Conservation (phyloP, 1,140 invertebrate species). For the Magallana angulata region DNA sequence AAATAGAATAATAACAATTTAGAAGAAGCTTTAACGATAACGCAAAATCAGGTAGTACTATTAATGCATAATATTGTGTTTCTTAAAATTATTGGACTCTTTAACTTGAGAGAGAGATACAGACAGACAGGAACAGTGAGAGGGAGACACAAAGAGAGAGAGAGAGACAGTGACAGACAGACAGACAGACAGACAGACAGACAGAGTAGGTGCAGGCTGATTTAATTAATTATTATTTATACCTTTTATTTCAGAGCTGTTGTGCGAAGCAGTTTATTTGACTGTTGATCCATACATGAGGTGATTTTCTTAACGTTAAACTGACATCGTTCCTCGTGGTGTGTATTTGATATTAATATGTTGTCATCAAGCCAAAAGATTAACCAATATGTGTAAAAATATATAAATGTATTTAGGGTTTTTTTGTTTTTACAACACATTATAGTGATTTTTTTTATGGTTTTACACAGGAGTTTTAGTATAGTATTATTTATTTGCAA, state of each 20-base stretch:
- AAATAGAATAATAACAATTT: not conserved
- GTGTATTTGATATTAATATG: too few species aligned
- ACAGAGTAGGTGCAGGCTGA: not conserved
- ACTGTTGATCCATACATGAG: conserved; percentile 61
- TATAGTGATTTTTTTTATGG: too few species aligned
- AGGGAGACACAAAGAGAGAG: not conserved
- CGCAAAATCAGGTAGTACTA: not conserved
- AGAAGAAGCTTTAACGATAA: not conserved
- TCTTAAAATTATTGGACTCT: not conserved
- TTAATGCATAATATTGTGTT: not conserved
- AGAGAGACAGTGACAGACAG: not conserved
- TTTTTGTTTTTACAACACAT: too few species aligned
- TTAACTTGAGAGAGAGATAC: not conserved
- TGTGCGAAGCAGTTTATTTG: conserved; percentile 46
- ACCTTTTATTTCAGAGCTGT: not conserved
- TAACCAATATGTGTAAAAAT: too few species aligned
- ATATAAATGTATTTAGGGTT: too few species aligned
- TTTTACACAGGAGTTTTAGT: too few species aligned
- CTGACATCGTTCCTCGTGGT: not conserved
- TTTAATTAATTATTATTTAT: not conserved
- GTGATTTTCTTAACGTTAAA: conserved; percentile 17
- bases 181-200: not conserved
- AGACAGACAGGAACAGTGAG: not conserved
- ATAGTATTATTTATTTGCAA: too few species aligned
- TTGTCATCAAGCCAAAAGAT: too few species aligned